These are phyloP conservation scores for Metopolophium dirhodum DNA, from an alignment of 1,140 invertebrate species.

Conservation along the genomic window DNA sequence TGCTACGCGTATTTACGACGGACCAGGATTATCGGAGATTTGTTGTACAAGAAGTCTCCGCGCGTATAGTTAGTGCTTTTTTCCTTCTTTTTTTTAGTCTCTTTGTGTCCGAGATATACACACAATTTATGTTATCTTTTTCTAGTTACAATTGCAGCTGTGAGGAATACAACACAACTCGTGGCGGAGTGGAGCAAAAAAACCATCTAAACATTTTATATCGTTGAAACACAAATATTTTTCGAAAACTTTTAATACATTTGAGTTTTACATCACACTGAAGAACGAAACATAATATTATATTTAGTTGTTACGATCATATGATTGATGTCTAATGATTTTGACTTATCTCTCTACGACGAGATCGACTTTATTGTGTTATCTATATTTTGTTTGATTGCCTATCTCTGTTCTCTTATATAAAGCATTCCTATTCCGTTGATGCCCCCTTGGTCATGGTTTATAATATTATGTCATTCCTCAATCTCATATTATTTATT, in stretches of 20 bases:
- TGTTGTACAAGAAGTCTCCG: background rate
- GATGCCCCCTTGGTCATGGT: no score
- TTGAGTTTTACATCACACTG: background rate
- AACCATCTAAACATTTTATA: background rate
- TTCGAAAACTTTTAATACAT: background rate
- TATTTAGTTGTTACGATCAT: background rate
- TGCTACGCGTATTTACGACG: background rate
- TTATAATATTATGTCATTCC: no score
- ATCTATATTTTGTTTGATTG: background rate
- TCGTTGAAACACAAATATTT: background rate
- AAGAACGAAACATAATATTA: background rate
- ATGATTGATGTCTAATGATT: background rate
- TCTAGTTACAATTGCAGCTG: background rate
- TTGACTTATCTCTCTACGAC: background rate
- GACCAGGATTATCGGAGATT: slow-evolving; percentile 6
- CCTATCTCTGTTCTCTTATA: background rate
- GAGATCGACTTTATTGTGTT: background rate
- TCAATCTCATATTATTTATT: no score
- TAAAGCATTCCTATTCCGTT: background rate
- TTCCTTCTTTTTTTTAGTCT: background rate
- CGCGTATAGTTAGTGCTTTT: background rate
- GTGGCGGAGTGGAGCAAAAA: background rate
- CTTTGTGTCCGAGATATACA: background rate
- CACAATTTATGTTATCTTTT: slow-evolving; percentile 13
- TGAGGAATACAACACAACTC: background rate